A percentile compares a stretch with the other conserved stretches of the same genome.
Conservation (phyloP, 2,797 vertebrate genomes). For the Syngnathus acus region DNA sequence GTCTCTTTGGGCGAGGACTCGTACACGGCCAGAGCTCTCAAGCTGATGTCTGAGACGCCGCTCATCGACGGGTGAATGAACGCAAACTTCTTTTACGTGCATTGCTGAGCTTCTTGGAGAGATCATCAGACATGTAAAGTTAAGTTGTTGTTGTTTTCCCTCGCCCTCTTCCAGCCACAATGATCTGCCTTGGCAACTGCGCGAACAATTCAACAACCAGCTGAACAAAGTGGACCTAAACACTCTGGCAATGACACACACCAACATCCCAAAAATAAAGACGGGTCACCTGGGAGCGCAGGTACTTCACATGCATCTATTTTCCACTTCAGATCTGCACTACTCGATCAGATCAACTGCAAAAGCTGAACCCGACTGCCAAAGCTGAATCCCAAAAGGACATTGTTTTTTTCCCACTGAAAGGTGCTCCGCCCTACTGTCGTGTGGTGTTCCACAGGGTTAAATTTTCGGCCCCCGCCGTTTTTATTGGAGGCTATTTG, state of each 20-base stretch:
- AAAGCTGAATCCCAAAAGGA: no score
- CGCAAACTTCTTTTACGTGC: slow-evolving; percentile 3
- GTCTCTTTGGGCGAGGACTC: slow-evolving; percentile 29
- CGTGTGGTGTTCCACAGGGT: background rate
- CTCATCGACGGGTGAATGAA: slow-evolving; percentile 75
- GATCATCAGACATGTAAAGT: background rate
- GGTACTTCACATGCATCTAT: slow-evolving; percentile 56
- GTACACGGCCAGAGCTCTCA: slow-evolving; percentile 39
- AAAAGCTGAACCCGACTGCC: background rate
- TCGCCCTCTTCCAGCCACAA: slow-evolving; percentile 75
- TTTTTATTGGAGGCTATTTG: no score
- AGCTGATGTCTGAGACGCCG: slow-evolving; percentile 67
- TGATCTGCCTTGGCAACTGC: slow-evolving; percentile 85
- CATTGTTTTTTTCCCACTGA: no score
- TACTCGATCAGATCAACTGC: background rate
- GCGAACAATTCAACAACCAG: slow-evolving; percentile 74
- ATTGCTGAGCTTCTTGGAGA: no score
- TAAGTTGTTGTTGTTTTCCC: background rate
- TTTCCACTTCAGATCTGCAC: background rate
- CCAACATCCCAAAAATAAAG: slow-evolving; percentile 85
- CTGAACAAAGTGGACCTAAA: slow-evolving; percentile 68
- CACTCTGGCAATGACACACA: slow-evolving; percentile 73
- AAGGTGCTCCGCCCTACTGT: no score
- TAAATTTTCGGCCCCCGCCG: no score
- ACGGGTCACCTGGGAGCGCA: slow-evolving; percentile 78